Base-by-base conservation (phyloP, 2,888 invertebrate genomes). In the Athalia circularis region DNA sequence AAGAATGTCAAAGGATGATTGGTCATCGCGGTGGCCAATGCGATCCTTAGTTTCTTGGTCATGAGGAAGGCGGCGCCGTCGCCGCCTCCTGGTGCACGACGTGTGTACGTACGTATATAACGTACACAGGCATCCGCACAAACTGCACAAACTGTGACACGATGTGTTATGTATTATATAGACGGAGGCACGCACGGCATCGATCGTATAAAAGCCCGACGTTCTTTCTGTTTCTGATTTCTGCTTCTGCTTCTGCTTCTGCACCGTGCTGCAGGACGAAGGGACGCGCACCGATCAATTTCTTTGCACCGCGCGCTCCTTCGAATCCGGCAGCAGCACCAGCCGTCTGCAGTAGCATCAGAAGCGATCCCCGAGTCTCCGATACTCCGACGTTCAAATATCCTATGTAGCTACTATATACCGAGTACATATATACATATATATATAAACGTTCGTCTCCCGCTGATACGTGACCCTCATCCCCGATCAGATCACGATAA, bases 1-100 rank as follows among this genome's bases (percentile, higher is more conserved):
- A 89, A 72, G 57, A 72, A 88, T 88, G 87, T 88, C 87, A 89
- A 89, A 88, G 88, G 88, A 89, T 87, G 89, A 89, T 89, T 89
- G 89, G 89, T 88, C 88, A 88, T 88, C 86, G 88, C 86, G 82
- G 84, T 85, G 88, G 87, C 89, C 89, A 89, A 89, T 89, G 85
- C 62, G 83, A 84, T 87, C 85, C 85, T 83, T 84, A 83, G 81
- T 85, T 84, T 81, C 80, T 80, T 82, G 82, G 81, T 82, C 29
- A 54, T 65, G 47, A 77, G 82, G 86, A 83, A 86, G 86, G 86
- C 84, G 85, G 84, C 81, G 82, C 82, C 48, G 79, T 77, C 65
- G 81, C 80, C 81, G 81, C 81, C 81, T 81, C 79, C 80, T 74
- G 77, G 78, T 74, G 76, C 75, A 74, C 77, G 50, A 7, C 13